Conservation (phyloP, 1,140 invertebrate genomes). For the Drosophila mojavensis region DNA sequence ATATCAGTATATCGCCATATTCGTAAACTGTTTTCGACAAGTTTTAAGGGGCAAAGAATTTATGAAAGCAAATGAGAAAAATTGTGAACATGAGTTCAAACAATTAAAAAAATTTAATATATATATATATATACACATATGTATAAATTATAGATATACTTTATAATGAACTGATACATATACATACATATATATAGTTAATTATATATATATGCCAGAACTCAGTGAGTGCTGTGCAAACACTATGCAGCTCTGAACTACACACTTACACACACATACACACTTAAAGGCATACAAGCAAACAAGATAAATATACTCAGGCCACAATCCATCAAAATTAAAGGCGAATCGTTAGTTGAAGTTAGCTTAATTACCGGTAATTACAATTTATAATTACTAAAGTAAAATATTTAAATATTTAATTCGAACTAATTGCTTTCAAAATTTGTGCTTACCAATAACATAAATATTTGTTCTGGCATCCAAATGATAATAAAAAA, state of each 20-base stretch:
- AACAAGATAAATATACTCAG: conserved; percentile 23
- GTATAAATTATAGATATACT: conserved; percentile 62
- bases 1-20: conserved; percentile 26
- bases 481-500: conserved; percentile 10
- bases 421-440: conserved; percentile 11
- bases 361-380: conserved; percentile 11
- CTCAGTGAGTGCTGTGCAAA: conserved; percentile 21
- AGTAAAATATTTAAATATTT: conserved; percentile 18
- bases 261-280: conserved; percentile 1
- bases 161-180: conserved; percentile 80
- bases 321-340: conserved; percentile 28
- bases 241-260: neutral
- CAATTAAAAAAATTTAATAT: conserved; percentile 28
- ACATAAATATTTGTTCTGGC: conserved; percentile 12
- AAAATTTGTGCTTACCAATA: conserved; percentile 2
- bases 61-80: conserved; percentile 28
- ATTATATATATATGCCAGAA: conserved; percentile 18
- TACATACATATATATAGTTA: conserved; percentile 54
- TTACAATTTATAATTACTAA: conserved; percentile 20
- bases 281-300: conserved; percentile 22
- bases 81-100: conserved; percentile 16
- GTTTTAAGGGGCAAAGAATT: conserved; percentile 40
- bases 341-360: conserved; percentile 8
- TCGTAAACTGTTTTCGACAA: conserved; percentile 54
- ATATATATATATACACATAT: conserved; percentile 24